Evolutionary conservation across 2,888 invertebrate species (phyloP).

Genomic region (Drosophila meridiana): DNA sequence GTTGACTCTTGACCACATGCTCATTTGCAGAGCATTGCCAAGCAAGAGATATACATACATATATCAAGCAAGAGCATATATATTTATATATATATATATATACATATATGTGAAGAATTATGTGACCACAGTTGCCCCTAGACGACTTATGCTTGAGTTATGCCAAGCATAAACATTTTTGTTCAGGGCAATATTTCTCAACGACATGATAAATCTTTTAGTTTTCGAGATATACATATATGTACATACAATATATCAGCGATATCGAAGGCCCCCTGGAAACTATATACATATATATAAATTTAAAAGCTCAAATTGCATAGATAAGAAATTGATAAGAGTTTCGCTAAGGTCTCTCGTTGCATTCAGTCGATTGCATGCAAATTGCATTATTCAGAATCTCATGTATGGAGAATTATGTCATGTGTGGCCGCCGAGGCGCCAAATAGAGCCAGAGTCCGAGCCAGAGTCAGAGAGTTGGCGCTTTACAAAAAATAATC

Average conservation of each 20-base stretch:
- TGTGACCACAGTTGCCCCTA: slow-evolving; percentile 46
- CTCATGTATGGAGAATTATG: slow-evolving; percentile 41
- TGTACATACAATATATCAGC: neutral
- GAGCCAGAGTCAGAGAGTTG: slow-evolving; percentile 1
- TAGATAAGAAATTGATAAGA: neutral
- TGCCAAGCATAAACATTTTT: slow-evolving; percentile 54
- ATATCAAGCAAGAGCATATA: slow-evolving; percentile 21
- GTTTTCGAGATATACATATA: neutral
- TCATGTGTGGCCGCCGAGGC: slow-evolving; percentile 24
- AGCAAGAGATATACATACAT: slow-evolving; percentile 38
- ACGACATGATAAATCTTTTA: slow-evolving; percentile 52
- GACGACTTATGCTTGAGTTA: slow-evolving; percentile 50
- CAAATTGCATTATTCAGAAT: slow-evolving; percentile 20
- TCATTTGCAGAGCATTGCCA: slow-evolving; percentile 23
- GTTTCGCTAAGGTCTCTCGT: neutral
- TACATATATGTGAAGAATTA: slow-evolving; percentile 42
- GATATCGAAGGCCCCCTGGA: slow-evolving; percentile 30
- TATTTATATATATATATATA: neutral
- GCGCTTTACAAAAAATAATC: slow-evolving; percentile 37
- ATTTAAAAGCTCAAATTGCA: neutral
- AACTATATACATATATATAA: neutral
- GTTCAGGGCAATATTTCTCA: slow-evolving; percentile 51
- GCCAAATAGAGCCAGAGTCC: slow-evolving; percentile 15
- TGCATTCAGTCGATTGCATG: neutral
- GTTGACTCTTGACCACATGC: slow-evolving; percentile 55